Evolutionary conservation across 2,113 vertebrate genomes (phyloP).

Genomic region (Aspidoscelis tigris): DNA sequence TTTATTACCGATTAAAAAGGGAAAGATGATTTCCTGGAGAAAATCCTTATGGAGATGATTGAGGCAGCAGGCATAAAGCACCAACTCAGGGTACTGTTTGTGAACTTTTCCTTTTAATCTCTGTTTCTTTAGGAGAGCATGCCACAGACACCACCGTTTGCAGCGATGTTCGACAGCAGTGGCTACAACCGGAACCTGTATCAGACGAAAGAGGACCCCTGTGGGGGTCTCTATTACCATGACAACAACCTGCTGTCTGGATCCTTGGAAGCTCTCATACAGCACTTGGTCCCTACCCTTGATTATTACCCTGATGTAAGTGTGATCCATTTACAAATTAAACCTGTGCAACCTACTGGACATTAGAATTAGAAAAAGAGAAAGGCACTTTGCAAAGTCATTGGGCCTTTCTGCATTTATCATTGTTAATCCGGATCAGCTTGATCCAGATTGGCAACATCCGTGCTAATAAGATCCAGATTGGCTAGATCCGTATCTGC

Average conservation of each 20-base stretch:
- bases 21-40: background rate
- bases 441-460: too few relatives aligned
- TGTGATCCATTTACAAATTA: constrained; percentile 38
- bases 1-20: background rate
- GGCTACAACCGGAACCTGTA: constrained; percentile 88
- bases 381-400: background rate
- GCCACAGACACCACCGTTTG: constrained; percentile 90
- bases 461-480: too few relatives aligned
- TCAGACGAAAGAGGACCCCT: constrained; percentile 83
- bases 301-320: constrained; percentile 96
- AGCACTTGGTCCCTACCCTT: constrained; percentile 89
- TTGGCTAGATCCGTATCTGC: too few relatives aligned
- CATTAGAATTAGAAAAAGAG: background rate
- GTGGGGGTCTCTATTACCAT: constrained; percentile 85
- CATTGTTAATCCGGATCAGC: too few relatives aligned
- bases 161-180: constrained; percentile 85
- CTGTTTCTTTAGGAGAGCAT: constrained; percentile 82
- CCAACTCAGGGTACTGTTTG: fast-evolving
- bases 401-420: too few relatives aligned
- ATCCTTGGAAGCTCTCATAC: constrained; percentile 93
- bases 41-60: too few relatives aligned
- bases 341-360: background rate
- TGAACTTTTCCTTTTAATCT: constrained; percentile 10
- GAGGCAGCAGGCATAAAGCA: background rate
- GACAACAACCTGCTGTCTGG: constrained; percentile 92